These are phyloP conservation scores for Panthera tigris DNA, from an alignment of 2,113 vertebrate genomes.

Conservation along the genomic window DNA sequence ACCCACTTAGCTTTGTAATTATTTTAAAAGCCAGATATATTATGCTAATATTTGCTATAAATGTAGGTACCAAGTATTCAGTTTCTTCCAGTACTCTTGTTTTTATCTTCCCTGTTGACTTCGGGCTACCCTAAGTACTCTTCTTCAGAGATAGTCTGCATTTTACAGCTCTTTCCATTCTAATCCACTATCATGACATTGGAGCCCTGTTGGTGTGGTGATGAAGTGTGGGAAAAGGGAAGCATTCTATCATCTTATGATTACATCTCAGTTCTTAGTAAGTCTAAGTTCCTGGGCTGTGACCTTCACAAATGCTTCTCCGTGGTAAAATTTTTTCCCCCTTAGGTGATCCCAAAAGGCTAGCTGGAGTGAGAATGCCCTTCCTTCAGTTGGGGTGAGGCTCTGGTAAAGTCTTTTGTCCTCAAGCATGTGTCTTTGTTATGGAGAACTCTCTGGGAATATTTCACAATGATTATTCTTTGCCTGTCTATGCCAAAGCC, in stretches of 20 bases:
- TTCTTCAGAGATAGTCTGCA: neutral
- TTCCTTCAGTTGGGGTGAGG: neutral
- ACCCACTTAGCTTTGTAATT: neutral
- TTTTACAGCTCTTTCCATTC: neutral
- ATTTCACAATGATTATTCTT: neutral
- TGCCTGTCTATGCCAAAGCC: neutral
- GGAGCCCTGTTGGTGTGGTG: neutral
- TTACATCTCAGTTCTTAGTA: neutral
- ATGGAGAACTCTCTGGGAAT: neutral
- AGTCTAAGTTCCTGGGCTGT: neutral
- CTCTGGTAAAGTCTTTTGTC: neutral
- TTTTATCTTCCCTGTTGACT: neutral
- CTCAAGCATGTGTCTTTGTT: neutral
- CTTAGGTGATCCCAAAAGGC: neutral
- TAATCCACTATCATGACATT: neutral
- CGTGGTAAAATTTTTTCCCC: neutral
- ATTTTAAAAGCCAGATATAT: neutral
- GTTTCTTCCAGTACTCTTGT: neutral
- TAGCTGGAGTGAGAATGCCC: neutral
- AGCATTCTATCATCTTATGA: neutral
- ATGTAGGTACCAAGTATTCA: neutral
- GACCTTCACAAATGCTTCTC: neutral
- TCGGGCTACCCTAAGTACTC: neutral
- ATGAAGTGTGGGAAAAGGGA: neutral
- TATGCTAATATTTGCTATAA: neutral